Conservation (phyloP, 2,113 vertebrate genomes). For the Gorsachius goisagi region DNA sequence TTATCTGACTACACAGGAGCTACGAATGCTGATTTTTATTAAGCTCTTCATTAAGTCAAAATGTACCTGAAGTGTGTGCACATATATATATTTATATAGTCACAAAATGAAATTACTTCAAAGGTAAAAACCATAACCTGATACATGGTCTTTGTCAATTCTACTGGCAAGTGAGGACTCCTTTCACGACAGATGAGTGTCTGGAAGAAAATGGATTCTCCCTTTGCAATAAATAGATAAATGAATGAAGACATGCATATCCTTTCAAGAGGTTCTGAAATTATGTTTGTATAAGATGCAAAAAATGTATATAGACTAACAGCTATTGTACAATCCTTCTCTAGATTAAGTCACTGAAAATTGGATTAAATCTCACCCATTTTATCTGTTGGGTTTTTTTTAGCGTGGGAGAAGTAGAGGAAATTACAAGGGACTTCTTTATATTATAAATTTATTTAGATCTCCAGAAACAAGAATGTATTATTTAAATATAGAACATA, state of each 20-base stretch:
- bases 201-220: background rate
- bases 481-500: background rate
- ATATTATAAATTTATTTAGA: background rate
- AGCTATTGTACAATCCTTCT: background rate
- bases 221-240: background rate
- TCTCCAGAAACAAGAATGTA: background rate
- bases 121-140: conserved; percentile 7
- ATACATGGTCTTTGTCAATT: background rate
- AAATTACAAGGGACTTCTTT: background rate
- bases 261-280: background rate
- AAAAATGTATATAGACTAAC: background rate
- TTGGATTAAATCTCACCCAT: background rate
- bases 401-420: background rate
- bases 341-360: background rate
- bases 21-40: conserved; percentile 79
- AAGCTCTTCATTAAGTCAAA: conserved; percentile 77
- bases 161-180: background rate
- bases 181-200: background rate
- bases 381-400: background rate
- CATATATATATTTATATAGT: conserved; percentile 32
- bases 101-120: conserved; percentile 46
- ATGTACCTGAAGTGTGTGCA: conserved; percentile 40
- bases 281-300: background rate
- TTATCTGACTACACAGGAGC: conserved; percentile 71
- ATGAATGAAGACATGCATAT: background rate